These are phyloP conservation scores for Tachuris rubrigastra DNA, from an alignment of 2,113 vertebrate genomes.

Conservation along the genomic window DNA sequence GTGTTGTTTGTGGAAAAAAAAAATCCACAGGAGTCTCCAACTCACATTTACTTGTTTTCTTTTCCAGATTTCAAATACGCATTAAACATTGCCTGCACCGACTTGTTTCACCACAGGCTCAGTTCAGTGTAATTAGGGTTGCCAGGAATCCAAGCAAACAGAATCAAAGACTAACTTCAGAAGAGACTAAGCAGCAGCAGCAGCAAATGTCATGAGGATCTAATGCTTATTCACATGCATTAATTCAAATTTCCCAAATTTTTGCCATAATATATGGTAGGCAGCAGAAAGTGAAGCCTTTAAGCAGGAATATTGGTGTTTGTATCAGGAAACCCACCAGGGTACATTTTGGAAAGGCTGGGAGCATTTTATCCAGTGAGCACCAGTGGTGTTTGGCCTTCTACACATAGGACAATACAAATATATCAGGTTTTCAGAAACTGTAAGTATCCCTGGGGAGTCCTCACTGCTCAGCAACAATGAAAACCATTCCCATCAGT, in stretches of 20 bases:
- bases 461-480: slow-evolving; percentile 37
- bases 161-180: slow-evolving; percentile 54
- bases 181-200: slow-evolving; percentile 32
- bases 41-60: neutral
- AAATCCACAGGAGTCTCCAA: neutral
- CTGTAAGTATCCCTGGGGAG: neutral
- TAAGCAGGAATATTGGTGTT: neutral
- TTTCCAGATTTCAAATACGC: slow-evolving; percentile 17
- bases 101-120: slow-evolving; percentile 38
- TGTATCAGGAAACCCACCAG: neutral
- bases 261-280: neutral
- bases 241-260: slow-evolving; percentile 12
- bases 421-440: slow-evolving; percentile 19
- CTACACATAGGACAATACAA: neutral
- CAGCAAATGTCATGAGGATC: slow-evolving; percentile 29
- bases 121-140: slow-evolving; percentile 39
- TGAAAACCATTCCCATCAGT: slow-evolving; percentile 56
- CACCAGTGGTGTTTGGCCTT: neutral
- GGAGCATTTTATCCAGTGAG: neutral
- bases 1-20: neutral
- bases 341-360: neutral
- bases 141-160: slow-evolving; percentile 37
- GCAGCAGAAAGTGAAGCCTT: slow-evolving; percentile 6
- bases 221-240: slow-evolving; percentile 11
- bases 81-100: slow-evolving; percentile 9